Percentiles rank a stretch among this genome's conserved stretches.
phyloP scores from a whole-genome alignment of 2,888 invertebrate species.

The Liodrosophila aerea region DNA sequence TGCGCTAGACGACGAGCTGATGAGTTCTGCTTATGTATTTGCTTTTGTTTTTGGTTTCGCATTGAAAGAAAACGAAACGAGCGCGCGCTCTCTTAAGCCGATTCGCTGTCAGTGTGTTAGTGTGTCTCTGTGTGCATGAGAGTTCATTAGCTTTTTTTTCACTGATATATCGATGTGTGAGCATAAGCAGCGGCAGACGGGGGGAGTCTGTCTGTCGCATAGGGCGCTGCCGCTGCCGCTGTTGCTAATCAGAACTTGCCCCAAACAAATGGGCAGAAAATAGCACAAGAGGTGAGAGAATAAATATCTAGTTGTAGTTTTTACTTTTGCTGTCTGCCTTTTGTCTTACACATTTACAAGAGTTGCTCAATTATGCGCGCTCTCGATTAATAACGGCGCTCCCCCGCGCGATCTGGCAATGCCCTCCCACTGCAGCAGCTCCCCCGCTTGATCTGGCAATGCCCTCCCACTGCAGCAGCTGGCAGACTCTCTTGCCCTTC shows the following conservation, averaged over 20 bases:
- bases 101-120: conserved; percentile 4
- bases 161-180: not conserved
- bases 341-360: conserved; percentile 14
- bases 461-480: no score
- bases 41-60: conserved; percentile 17
- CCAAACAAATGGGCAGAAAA: conserved; percentile 45
- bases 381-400: not conserved
- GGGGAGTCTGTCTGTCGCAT: not conserved
- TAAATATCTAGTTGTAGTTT: conserved; percentile 9
- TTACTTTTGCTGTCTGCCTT: conserved; percentile 20
- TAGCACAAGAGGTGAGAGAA: conserved; percentile 35
- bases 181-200: no score
- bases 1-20: conserved; percentile 20
- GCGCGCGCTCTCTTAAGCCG: conserved; percentile 28
- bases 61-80: conserved; percentile 45
- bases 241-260: conserved; percentile 69
- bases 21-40: conserved; percentile 34
- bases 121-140: conserved; percentile 16
- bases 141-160: conserved; percentile 61
- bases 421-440: no score
- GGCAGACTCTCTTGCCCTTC: no score
- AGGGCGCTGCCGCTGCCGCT: conserved; percentile 13
- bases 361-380: conserved; percentile 5
- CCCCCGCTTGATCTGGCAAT: no score
- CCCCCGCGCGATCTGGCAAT: no score